Conservation (phyloP, 2,797 vertebrate genomes). For the Mycteria americana region DNA sequence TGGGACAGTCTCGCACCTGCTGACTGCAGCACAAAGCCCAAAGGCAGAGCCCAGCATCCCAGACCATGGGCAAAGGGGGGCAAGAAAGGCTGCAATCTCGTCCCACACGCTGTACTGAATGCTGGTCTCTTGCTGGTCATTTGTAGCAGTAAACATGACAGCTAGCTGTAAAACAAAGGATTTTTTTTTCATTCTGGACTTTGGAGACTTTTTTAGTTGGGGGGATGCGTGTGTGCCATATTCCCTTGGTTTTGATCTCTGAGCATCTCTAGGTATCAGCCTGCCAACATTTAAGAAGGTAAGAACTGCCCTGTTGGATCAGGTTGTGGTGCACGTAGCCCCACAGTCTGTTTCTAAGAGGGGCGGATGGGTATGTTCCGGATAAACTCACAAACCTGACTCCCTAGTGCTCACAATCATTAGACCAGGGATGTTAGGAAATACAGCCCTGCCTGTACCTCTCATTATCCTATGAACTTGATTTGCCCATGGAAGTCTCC, state of each 20-base stretch:
- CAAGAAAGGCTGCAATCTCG: neutral
- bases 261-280: neutral
- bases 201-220: neutral
- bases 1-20: neutral
- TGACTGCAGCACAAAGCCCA: neutral
- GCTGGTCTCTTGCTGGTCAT: neutral
- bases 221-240: accelerated
- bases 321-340: neutral
- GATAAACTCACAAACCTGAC: accelerated
- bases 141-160: neutral
- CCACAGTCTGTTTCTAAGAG: neutral
- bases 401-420: neutral
- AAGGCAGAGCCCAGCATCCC: neutral
- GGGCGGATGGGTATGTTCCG: too few species aligned
- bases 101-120: neutral
- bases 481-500: neutral
- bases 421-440: neutral
- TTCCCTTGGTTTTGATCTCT: neutral
- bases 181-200: neutral
- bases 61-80: accelerated
- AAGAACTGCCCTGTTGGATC: neutral
- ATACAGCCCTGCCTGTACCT: neutral
- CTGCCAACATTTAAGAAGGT: neutral
- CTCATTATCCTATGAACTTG: neutral
- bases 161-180: neutral